These are phyloP conservation scores for Murina feae DNA, from an alignment of 2,113 vertebrate species.

Conservation along the genomic window DNA sequence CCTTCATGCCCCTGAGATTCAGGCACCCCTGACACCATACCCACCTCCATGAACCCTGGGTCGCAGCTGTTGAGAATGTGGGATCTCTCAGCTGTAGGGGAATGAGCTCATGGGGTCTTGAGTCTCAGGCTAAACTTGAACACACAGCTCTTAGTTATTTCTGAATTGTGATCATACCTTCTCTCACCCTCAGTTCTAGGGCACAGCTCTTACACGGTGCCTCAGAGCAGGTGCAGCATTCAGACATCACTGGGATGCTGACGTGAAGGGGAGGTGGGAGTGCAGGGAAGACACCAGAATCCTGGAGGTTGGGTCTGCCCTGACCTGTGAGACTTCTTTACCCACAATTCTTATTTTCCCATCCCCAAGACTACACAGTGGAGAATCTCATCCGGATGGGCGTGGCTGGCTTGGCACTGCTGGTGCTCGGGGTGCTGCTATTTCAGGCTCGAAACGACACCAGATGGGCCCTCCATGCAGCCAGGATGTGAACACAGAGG, in stretches of 20 bases:
- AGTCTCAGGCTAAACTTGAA: neutral
- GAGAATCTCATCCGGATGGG: neutral
- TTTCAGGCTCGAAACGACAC: neutral
- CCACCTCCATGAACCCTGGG: neutral
- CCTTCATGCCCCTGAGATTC: neutral
- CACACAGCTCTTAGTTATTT: neutral
- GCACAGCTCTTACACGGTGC: neutral
- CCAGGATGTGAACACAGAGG: too few relatives aligned
- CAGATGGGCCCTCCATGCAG: fast-evolving
- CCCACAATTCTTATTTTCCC: neutral
- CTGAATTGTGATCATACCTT: neutral
- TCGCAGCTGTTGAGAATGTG: fast-evolving
- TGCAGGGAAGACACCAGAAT: neutral
- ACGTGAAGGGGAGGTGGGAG: neutral
- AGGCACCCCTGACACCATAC: neutral
- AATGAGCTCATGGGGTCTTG: neutral
- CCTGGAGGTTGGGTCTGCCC: fast-evolving
- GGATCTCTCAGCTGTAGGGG: neutral
- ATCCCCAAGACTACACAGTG: neutral
- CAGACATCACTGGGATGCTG: neutral
- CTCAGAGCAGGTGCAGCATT: neutral
- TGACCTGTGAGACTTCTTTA: neutral
- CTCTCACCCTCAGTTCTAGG: neutral
- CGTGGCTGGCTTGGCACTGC: neutral
- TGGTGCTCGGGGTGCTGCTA: neutral